phyloP scores from a whole-genome alignment of 2,888 invertebrate genomes.

The Orthonevra nobilis region DNA sequence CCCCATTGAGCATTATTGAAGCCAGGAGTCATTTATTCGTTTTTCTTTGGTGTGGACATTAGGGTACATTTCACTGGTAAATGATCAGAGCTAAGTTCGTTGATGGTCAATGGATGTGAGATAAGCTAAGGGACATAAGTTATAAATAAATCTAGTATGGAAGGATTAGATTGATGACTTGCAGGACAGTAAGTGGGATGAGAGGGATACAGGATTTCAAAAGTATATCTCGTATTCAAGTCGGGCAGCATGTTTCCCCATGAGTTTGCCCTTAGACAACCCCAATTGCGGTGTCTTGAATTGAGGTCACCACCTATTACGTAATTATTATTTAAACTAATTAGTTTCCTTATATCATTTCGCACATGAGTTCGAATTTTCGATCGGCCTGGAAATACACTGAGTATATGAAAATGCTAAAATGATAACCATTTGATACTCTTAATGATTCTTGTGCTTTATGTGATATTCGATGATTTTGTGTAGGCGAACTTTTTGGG shows the following conservation, averaged over 20 bases:
- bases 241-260: not conserved
- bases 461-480: too few species aligned
- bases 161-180: not conserved
- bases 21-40: too few species aligned
- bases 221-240: not conserved
- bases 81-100: conserved; percentile 7
- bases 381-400: too few species aligned
- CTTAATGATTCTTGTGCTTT: too few species aligned
- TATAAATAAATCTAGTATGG: not conserved
- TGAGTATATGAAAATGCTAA: too few species aligned
- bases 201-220: not conserved
- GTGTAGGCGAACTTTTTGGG: too few species aligned
- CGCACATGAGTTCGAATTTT: too few species aligned
- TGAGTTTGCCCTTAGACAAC: not conserved
- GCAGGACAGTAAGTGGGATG: not conserved
- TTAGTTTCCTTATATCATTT: not conserved
- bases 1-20: too few species aligned
- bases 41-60: too few species aligned
- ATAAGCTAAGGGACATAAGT: not conserved
- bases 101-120: not conserved
- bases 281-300: not conserved
- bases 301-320: not conserved
- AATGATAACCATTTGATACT: too few species aligned
- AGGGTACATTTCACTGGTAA: conserved; percentile 2
- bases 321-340: not conserved